phyloP scores from a whole-genome alignment of 2,797 vertebrate species.

The Lacerta viridis region DNA sequence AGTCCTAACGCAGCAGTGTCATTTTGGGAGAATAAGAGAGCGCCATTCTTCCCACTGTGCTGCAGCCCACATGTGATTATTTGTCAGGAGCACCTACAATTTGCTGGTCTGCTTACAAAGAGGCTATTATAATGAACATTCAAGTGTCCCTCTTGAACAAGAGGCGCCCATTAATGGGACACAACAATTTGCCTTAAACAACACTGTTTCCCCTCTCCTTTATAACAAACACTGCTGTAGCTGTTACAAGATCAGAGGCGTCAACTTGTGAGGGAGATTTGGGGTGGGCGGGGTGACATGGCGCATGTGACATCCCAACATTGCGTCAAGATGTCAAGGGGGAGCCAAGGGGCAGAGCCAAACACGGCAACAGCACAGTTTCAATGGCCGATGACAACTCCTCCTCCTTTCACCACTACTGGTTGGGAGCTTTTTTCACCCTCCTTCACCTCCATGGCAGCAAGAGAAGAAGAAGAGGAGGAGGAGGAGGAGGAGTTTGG shows the following conservation, averaged over 20 bases:
- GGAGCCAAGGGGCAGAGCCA: no score
- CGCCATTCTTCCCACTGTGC: not conserved
- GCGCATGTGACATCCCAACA: no score
- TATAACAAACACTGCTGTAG: not conserved
- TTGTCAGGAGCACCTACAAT: not conserved
- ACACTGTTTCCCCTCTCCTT: not conserved
- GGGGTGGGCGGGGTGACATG: no score
- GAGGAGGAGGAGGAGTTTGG: no score
- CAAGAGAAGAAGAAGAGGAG: no score
- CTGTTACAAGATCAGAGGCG: not conserved
- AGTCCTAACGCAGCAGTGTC: not conserved
- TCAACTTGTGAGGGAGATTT: no score
- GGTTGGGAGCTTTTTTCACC: no score
- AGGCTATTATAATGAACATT: not conserved
- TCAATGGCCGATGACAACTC: no score
- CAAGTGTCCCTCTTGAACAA: not conserved
- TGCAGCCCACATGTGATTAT: not conserved
- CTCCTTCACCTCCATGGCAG: no score
- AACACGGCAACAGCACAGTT: no score
- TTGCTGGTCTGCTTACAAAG: not conserved
- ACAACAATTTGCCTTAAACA: not conserved
- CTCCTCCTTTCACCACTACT: no score
- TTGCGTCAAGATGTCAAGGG: no score
- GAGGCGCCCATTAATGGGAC: not conserved
- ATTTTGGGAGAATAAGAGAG: not conserved